These are phyloP conservation scores for Lamprotornis superbus DNA, from an alignment of 2,113 vertebrate genomes.

Conservation along the genomic window DNA sequence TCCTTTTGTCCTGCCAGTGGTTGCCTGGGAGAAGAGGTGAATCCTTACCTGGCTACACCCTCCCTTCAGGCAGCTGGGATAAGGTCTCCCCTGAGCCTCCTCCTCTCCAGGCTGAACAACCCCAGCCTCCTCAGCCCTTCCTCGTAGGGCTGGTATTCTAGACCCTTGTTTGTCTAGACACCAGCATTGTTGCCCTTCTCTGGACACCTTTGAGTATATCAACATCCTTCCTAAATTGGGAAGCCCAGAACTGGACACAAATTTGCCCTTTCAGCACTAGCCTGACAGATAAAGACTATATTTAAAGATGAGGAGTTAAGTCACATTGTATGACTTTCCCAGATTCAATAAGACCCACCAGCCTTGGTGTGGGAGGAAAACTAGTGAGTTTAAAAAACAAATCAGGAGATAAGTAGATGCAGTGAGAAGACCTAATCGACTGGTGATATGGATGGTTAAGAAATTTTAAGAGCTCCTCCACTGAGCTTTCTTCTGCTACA, in stretches of 20 bases:
- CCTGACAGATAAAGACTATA: not conserved
- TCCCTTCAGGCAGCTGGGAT: not conserved
- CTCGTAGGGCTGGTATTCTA: accelerated
- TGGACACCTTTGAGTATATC: not conserved
- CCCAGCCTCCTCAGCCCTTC: not conserved
- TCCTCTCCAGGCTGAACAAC: too few relatives aligned
- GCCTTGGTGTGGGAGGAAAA: not conserved
- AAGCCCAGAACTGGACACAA: not conserved
- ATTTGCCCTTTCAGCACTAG: not conserved
- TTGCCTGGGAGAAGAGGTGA: not conserved
- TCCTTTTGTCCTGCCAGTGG: not conserved
- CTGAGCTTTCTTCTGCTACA: not conserved
- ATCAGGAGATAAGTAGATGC: not conserved
- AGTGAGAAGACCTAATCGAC: accelerated
- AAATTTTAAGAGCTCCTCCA: not conserved
- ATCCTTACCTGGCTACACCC: too few relatives aligned
- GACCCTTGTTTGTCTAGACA: too few relatives aligned
- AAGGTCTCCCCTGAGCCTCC: not conserved
- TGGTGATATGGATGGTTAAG: not conserved
- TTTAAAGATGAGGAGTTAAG: not conserved
- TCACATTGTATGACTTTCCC: not conserved
- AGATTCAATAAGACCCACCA: not conserved
- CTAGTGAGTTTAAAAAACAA: not conserved
- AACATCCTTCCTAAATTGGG: not conserved
- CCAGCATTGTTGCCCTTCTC: not conserved